Base-by-base conservation (phyloP, 2,113 vertebrate genomes). In the Labrus mixtus region DNA sequence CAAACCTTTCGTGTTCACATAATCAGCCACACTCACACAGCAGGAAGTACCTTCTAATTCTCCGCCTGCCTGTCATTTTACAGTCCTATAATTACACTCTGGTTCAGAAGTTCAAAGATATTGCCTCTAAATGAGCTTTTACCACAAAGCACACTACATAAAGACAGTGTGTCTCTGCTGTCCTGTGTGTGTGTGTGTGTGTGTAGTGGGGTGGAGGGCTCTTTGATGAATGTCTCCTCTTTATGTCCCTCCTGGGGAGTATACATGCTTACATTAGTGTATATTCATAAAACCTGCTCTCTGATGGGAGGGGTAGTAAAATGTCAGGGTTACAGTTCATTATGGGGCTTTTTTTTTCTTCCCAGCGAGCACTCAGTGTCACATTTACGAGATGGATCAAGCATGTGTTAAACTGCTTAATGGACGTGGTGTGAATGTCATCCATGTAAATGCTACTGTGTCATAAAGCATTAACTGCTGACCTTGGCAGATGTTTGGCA, bases 261-360 rank as follows among this genome's bases (percentile, higher is more conserved):
- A 11, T 17, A 54, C 64, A 65, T 43, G 66, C 3, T 2, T 8
- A 19, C 41, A 12, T 19, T 50, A 77, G 51, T n/a, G 16, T 54
- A 33, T 23, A 12, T 57, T 59, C 57, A 36, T 67, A 70, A 48
- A 6, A 5, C 13, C 46, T 5, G 11, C n/a, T 3, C 48, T 33
- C 36, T 12, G 2, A 0, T 54, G 29, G 46, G 45, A 69, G 25
- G 17, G 68, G 50, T 4, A 12, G 33, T 74, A 37, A 80, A 84
- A 81, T 82, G 80, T 78, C 81, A 65, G 48, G 58, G 74, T 59
- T 22, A 61, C 67, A 50, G 65, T 73, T 70, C 56, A 54, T 82
- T 57, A 64, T 22, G 69, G 8, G 22, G 70, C 39, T 36, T 57
- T 50, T 36, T 57, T 50, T 3, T 33, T 6, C 29, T 20, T 10